Evolutionary conservation across 2,888 invertebrate genomes (phyloP).

Genomic region (Uloborus plumipes): DNA sequence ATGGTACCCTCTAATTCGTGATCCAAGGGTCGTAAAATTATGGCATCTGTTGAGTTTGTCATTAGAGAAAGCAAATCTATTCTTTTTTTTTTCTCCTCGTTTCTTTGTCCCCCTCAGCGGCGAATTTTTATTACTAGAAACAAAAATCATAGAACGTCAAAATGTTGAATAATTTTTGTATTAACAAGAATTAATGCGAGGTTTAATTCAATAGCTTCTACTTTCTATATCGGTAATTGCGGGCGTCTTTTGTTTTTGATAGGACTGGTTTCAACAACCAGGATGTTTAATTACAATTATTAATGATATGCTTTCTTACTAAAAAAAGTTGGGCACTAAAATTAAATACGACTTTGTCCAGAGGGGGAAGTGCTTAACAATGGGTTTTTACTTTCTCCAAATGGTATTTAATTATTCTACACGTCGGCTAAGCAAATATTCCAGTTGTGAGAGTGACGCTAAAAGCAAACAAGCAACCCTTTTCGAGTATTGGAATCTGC

Average conservation of each 20-base stretch:
- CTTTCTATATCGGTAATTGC: background rate
- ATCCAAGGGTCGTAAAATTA: constrained; percentile 30
- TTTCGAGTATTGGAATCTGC: too few species aligned
- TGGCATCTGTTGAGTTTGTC: constrained; percentile 11
- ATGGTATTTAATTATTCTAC: too few species aligned
- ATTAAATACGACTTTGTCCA: too few species aligned
- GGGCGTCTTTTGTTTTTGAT: background rate
- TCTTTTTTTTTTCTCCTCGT: background rate
- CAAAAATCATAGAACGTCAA: constrained; percentile 1
- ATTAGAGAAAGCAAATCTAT: constrained; percentile 27
- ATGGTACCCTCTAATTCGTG: constrained; percentile 34
- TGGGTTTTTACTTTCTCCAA: too few species aligned
- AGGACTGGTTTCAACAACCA: background rate
- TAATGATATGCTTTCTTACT: too few species aligned
- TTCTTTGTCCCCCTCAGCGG: constrained; percentile 42
- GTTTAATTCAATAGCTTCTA: background rate
- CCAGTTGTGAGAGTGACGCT: too few species aligned
- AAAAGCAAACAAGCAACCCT: too few species aligned
- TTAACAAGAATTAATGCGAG: constrained; percentile 33
- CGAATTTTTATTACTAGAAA: constrained; percentile 30
- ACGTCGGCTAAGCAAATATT: too few species aligned
- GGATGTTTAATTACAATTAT: too few species aligned
- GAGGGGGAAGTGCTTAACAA: too few species aligned
- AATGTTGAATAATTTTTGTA: constrained; percentile 45
- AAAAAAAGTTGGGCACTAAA: too few species aligned